Conservation (phyloP, 2,797 vertebrate genomes). For the Neoniphon sammara region DNA sequence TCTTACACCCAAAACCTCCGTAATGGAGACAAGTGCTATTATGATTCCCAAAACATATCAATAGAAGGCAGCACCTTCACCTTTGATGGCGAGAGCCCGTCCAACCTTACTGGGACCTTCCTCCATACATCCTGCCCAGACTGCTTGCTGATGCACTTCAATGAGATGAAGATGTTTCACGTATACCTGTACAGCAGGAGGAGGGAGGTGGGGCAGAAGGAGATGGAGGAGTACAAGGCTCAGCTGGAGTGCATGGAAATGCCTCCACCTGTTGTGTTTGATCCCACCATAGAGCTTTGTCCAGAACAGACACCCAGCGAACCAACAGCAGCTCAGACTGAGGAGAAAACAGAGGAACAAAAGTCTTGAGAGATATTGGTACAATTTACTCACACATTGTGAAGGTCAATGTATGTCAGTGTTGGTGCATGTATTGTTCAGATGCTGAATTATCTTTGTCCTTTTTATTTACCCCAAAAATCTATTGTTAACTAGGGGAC, state of each 20-base stretch:
- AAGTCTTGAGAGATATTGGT: neutral
- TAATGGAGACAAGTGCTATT: constrained; percentile 54
- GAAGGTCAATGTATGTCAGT: too few relatives aligned
- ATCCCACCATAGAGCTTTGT: constrained; percentile 62
- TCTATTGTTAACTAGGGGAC: too few relatives aligned
- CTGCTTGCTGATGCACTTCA: constrained; percentile 64
- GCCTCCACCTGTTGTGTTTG: constrained; percentile 59
- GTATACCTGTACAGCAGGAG: constrained; percentile 70
- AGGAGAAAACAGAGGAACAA: constrained; percentile 7
- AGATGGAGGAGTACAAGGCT: constrained; percentile 67
- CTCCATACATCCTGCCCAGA: constrained; percentile 59
- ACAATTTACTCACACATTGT: too few relatives aligned
- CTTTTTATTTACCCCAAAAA: too few relatives aligned
- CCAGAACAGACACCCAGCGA: constrained; percentile 34
- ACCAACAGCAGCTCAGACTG: constrained; percentile 14
- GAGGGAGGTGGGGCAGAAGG: constrained; percentile 49
- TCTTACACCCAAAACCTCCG: constrained; percentile 64
- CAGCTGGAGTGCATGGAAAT: constrained; percentile 65
- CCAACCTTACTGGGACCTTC: constrained; percentile 44
- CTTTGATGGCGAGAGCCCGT: constrained; percentile 53
- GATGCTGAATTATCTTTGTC: too few relatives aligned
- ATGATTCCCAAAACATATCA: constrained; percentile 56
- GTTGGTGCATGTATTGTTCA: too few relatives aligned
- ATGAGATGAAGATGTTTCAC: constrained; percentile 35
- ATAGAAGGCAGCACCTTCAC: constrained; percentile 34